These are phyloP conservation scores for Hycleus phaleratus DNA, from an alignment of 1,140 invertebrate genomes.

Conservation along the genomic window DNA sequence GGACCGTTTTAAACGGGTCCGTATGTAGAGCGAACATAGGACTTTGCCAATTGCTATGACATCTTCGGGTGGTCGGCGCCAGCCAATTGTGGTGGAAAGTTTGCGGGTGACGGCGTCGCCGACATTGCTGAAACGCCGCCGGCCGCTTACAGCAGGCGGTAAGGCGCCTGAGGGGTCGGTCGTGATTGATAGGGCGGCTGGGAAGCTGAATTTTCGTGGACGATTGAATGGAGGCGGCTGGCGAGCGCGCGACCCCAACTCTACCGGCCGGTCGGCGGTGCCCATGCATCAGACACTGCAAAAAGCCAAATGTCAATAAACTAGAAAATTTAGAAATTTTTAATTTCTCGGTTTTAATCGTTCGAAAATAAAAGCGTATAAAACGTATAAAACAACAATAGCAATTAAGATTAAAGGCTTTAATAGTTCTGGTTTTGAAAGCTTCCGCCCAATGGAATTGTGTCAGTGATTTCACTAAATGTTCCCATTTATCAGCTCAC, in stretches of 20 bases:
- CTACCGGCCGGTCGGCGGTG: not conserved
- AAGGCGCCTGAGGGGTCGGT: conserved; percentile 10
- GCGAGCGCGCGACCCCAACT: not conserved
- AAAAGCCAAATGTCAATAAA: not conserved
- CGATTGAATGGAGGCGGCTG: not conserved
- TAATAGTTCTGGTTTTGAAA: too few species aligned
- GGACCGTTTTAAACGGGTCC: conserved; percentile 54
- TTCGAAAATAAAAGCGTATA: too few species aligned
- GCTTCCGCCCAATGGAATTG: too few species aligned
- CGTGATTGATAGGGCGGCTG: conserved; percentile 39
- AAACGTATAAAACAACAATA: too few species aligned
- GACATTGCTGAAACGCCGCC: conserved; percentile 58
- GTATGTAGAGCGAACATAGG: conserved; percentile 59
- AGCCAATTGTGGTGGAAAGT: conserved; percentile 62
- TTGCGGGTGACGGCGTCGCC: conserved; percentile 61
- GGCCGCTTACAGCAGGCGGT: conserved; percentile 7
- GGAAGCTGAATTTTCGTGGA: conserved; percentile 49
- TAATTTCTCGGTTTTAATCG: too few species aligned
- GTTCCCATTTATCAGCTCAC: too few species aligned
- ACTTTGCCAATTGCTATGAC: conserved; percentile 48
- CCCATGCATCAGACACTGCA: conserved; percentile 6
- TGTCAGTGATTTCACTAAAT: too few species aligned
- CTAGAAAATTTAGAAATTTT: too few species aligned
- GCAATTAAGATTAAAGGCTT: too few species aligned
- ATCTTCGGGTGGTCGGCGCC: conserved; percentile 52